Percentiles rank a stretch among this genome's conserved stretches.
These are phyloP conservation scores for Phrixothrix hirtus DNA, from an alignment of 2,888 invertebrate genomes.

Conservation along the genomic window DNA sequence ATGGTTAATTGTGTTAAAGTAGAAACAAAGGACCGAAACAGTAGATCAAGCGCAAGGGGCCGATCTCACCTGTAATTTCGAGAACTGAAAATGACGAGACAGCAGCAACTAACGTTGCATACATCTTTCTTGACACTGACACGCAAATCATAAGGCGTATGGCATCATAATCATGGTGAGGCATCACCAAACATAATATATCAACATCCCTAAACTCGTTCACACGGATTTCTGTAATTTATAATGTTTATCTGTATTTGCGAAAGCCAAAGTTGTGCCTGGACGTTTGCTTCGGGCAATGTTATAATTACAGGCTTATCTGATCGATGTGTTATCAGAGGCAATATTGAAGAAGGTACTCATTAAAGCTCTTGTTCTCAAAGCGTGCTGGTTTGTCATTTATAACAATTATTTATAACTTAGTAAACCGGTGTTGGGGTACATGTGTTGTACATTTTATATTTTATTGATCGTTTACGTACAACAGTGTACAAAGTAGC, in stretches of 20 bases:
- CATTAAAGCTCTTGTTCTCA: slow-evolving; percentile 50
- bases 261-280: slow-evolving; percentile 27
- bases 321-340: slow-evolving; percentile 44
- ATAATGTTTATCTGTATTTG: slow-evolving; percentile 35
- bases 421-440: slow-evolving; percentile 36
- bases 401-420: slow-evolving; percentile 56
- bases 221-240: slow-evolving; percentile 38
- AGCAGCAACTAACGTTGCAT: slow-evolving; percentile 34
- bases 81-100: slow-evolving; percentile 27
- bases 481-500: neutral
- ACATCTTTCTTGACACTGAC: slow-evolving; percentile 43
- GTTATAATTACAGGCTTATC: slow-evolving; percentile 45
- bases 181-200: slow-evolving; percentile 37
- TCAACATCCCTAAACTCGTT: slow-evolving; percentile 38
- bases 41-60: slow-evolving; percentile 24
- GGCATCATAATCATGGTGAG: slow-evolving; percentile 29
- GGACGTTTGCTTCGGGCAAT: slow-evolving; percentile 35
- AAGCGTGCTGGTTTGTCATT: slow-evolving; percentile 50
- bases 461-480: slow-evolving; percentile 7
- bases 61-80: slow-evolving; percentile 32
- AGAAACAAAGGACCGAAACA: slow-evolving; percentile 23
- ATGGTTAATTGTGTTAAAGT: neutral
- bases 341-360: slow-evolving; percentile 49
- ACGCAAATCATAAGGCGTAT: slow-evolving; percentile 42
- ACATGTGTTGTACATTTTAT: slow-evolving; percentile 13